Evolutionary conservation across 2,113 vertebrate genomes (phyloP).

Genomic region (Muntiacus muntjak): DNA sequence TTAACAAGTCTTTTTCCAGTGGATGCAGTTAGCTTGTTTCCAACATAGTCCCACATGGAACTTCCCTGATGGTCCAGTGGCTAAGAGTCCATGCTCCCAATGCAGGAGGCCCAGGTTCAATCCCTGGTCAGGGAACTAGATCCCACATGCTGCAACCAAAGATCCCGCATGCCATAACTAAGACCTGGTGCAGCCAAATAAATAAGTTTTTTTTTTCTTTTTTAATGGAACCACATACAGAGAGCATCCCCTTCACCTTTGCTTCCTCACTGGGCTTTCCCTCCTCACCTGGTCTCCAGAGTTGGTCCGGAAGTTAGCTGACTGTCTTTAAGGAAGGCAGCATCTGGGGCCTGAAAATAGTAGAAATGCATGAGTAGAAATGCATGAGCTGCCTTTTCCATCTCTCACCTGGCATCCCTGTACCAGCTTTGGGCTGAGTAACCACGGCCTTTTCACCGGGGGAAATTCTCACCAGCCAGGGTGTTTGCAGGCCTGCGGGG

Average conservation of each 20-base stretch:
- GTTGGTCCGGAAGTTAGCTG: too few relatives aligned
- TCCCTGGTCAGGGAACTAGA: neutral
- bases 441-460: neutral
- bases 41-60: neutral
- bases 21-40: neutral
- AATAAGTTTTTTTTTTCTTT: neutral
- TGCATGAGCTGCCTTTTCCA: neutral
- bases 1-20: neutral
- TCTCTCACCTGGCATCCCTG: neutral
- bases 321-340: neutral
- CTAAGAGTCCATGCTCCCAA: neutral
- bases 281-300: neutral
- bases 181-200: neutral
- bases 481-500: neutral
- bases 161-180: neutral
- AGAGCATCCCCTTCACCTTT: neutral
- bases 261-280: neutral
- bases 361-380: neutral
- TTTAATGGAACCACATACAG: rapidly evolving
- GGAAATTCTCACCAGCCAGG: neutral
- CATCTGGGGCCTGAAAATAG: rapidly evolving
- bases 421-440: neutral
- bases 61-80: neutral
- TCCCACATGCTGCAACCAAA: neutral
- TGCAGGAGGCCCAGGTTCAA: neutral